A percentile compares a stretch with the other conserved stretches of the same genome.
Conservation (phyloP, 2,797 vertebrate genomes). For the Megalops cyprinoides region DNA sequence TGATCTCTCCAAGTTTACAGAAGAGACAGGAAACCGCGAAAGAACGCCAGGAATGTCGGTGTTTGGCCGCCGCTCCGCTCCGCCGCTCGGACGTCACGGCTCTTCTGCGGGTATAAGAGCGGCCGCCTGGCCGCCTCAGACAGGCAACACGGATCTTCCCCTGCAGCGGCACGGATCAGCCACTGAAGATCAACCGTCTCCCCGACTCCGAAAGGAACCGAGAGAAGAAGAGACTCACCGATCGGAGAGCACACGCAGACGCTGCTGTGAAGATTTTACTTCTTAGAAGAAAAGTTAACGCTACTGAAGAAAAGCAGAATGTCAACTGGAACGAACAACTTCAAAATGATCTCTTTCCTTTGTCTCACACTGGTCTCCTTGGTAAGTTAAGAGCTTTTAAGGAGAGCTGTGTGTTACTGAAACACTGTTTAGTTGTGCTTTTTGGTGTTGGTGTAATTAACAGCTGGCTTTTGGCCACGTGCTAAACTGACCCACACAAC, state of each 20-base stretch:
- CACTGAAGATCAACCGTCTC: conserved; percentile 79
- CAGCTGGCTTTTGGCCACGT: no score
- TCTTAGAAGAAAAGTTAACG: conserved; percentile 38
- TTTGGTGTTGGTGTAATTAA: not conserved
- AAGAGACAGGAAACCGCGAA: conserved; percentile 93
- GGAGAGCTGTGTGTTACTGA: not conserved
- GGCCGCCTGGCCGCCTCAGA: conserved; percentile 50
- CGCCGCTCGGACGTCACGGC: conserved; percentile 80
- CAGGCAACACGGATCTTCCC: conserved; percentile 62
- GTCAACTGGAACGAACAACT: conserved; percentile 71
- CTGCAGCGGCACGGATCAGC: conserved; percentile 55
- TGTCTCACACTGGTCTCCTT: conserved; percentile 75
- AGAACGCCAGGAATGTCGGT: conserved; percentile 97
- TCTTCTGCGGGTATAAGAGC: conserved; percentile 83
- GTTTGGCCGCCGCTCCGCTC: conserved; percentile 97
- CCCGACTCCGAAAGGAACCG: conserved; percentile 60
- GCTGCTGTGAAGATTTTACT: conserved; percentile 48
- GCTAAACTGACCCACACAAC: no score
- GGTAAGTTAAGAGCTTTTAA: conserved; percentile 72
- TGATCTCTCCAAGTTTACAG: conserved; percentile 53
- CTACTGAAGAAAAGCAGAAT: conserved; percentile 62
- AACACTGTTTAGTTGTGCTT: not conserved
- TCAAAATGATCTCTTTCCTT: conserved; percentile 69
- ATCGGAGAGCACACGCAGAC: conserved; percentile 62
- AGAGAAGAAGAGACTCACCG: conserved; percentile 52